Evolutionary conservation across 2,113 vertebrate genomes (phyloP).

Genomic region (Climacteris rufus): DNA sequence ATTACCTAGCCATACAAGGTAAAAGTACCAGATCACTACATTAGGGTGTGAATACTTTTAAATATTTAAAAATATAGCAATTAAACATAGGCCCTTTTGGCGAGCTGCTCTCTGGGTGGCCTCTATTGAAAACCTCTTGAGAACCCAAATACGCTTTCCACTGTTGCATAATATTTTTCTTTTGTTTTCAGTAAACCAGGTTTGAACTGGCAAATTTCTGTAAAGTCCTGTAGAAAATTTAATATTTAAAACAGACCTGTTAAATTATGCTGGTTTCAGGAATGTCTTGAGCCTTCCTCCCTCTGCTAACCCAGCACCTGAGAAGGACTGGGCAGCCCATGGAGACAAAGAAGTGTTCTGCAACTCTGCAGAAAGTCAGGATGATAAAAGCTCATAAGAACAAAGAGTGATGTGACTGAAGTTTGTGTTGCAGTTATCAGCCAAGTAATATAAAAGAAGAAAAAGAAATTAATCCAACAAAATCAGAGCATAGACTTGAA

Average conservation of each 20-base stretch:
- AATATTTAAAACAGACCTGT: neutral
- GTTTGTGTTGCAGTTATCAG: neutral
- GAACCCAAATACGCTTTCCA: neutral
- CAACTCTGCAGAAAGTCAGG: neutral
- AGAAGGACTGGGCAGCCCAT: neutral
- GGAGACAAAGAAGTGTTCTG: neutral
- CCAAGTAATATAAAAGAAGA: neutral
- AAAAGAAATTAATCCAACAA: neutral
- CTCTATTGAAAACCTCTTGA: neutral
- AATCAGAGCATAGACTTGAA: neutral
- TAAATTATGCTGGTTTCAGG: neutral
- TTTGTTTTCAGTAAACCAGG: neutral
- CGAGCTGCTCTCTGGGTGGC: neutral
- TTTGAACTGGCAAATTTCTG: neutral
- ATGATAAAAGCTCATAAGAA: neutral
- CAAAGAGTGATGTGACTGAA: neutral
- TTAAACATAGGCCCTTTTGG: neutral
- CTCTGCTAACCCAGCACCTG: neutral
- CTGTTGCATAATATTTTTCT: neutral
- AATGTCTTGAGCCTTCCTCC: neutral
- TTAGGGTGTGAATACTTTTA: neutral
- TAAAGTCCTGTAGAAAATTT: neutral
- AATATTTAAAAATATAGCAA: neutral
- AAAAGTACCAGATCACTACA: neutral
- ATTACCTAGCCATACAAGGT: neutral